Base-by-base conservation (phyloP, 2,797 vertebrate genomes). In the Apodemus agrarius region DNA sequence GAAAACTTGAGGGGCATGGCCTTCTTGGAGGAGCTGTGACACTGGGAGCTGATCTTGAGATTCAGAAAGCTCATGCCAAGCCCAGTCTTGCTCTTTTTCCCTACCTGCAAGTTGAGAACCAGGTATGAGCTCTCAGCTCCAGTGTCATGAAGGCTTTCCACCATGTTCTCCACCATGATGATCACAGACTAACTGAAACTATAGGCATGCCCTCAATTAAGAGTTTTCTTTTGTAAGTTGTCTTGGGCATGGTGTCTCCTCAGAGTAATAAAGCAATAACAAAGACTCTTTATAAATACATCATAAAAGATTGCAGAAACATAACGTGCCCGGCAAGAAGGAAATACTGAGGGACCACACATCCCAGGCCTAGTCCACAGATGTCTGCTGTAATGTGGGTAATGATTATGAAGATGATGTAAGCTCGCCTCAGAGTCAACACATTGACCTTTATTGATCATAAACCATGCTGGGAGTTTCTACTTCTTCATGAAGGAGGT, bases 401-500 rank as follows among this genome's bases (percentile, higher is more conserved):
- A 81, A 96, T 96, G 94, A 86, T n/a, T 81, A 34, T 79, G 40
- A 94, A 97, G 98, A 97, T 95, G n/a, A 88, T 90, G 49, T 65
- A 98, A 97, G 72, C 93, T 97, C 69, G 40, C 26, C 57, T 59
- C 40, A 97, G 93, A 95, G 89, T 97, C 97, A 83, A 63, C 46
- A 93, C 91, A 96, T 95, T 96, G 72, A 0, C 0, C 85, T 95
- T 97, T 90, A 97, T 97, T 97, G 95, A 63, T 98, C 96, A 90
- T 90, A 86, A 88, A 69, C 90, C 80, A 59, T 57, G 83, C 61
- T 57, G 95, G 76, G 76, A 79, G 97, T 89, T 98, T 97, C 95
- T 11, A 85, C 85, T 98, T 97, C 96, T 94, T 76, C 97, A 96
- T 95, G n/a, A 97, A 93, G 97, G 89, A 69, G 91, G 26, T 3